A percentile compares a stretch with the other conserved stretches of the same genome.
Evolutionary conservation across 2,113 vertebrate species (phyloP).

Genomic region (Manacus vitellinus): DNA sequence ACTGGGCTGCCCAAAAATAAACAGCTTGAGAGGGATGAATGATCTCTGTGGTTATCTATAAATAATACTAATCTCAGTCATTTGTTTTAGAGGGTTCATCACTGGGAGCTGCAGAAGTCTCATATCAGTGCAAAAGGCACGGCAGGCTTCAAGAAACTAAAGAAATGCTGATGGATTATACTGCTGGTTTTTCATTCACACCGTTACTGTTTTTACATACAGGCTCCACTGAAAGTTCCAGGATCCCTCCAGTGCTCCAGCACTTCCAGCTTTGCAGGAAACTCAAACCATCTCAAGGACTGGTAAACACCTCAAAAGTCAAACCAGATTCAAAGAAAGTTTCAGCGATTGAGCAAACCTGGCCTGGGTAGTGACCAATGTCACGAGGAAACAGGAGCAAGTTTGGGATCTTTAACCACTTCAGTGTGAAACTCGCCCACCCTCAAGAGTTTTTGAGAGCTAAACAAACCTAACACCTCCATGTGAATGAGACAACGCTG

Average conservation of each 20-base stretch:
- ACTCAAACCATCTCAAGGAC: not conserved
- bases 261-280: not conserved
- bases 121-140: not conserved
- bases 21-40: conserved; percentile 58
- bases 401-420: not conserved
- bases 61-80: conserved; percentile 61
- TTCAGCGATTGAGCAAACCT: not conserved
- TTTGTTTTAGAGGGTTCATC: conserved; percentile 48
- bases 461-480: not conserved
- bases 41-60: conserved; percentile 49
- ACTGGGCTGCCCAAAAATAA: conserved; percentile 68
- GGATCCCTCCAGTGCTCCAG: not conserved
- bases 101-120: not conserved
- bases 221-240: not conserved
- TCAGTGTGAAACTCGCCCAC: not conserved
- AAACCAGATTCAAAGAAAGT: not conserved
- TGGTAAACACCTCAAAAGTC: not conserved
- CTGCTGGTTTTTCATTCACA: not conserved
- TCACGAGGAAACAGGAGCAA: not conserved
- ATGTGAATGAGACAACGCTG: not conserved
- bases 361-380: not conserved
- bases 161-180: not conserved
- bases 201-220: not conserved
- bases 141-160: not conserved
- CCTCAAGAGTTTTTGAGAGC: not conserved